Percentiles rank a stretch among this genome's conserved stretches.
Conservation (phyloP, 2,113 vertebrate species). For the Notechis scutatus region DNA sequence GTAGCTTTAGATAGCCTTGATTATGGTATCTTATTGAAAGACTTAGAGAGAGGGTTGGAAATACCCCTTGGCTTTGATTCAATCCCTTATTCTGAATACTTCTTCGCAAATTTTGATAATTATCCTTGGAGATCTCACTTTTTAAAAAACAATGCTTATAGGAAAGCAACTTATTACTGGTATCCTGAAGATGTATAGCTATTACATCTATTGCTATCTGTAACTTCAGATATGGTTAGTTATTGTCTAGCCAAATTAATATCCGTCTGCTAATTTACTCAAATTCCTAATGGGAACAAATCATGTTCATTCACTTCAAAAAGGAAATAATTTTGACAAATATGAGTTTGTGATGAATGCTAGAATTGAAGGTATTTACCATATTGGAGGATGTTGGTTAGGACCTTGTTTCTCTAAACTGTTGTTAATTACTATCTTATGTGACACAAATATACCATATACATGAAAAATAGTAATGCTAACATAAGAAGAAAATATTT, state of each 20-base stretch:
- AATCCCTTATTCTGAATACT: neutral
- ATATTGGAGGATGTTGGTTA: neutral
- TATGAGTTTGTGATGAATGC: neutral
- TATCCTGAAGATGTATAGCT: neutral
- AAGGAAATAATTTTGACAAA: slow-evolving; percentile 4
- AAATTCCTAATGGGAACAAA: neutral
- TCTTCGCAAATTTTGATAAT: neutral
- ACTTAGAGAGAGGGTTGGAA: neutral
- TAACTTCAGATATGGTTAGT: neutral
- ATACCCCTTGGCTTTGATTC: neutral
- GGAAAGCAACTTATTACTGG: neutral
- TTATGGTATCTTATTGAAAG: neutral
- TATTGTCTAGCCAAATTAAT: neutral
- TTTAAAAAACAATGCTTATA: neutral
- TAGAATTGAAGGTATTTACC: neutral
- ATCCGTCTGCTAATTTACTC: neutral
- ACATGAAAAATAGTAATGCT: slow-evolving; percentile 36
- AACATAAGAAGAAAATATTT: slow-evolving; percentile 46
- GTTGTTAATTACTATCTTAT: slow-evolving; percentile 16
- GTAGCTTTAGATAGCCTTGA: neutral
- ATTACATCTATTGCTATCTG: neutral
- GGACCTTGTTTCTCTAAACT: neutral
- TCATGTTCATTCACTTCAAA: neutral
- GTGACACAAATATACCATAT: slow-evolving; percentile 27
- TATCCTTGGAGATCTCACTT: neutral